Percentiles rank a stretch among this genome's conserved stretches.
Conservation (phyloP, 2,113 vertebrate genomes). For the Mesocricetus auratus region DNA sequence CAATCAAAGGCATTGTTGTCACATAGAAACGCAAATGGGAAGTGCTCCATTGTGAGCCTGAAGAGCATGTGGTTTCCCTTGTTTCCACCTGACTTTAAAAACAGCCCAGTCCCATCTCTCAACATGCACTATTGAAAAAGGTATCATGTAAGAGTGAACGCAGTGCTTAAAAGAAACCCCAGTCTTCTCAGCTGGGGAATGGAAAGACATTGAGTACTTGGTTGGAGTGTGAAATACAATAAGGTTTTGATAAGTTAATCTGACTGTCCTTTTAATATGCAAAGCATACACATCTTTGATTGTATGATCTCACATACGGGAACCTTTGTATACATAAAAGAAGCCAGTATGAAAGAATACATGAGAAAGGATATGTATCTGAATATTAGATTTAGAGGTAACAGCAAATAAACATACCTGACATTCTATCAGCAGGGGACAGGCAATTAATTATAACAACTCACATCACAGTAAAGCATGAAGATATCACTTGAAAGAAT, state of each 20-base stretch:
- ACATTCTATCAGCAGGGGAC: background rate
- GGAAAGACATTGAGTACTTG: background rate
- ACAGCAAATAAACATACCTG: background rate
- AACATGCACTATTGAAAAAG: background rate
- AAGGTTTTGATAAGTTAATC: constrained; percentile 35
- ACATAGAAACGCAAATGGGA: background rate
- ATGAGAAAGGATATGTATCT: background rate
- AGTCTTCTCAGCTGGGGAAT: constrained; percentile 1
- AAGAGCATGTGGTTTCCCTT: background rate
- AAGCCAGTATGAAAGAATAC: background rate
- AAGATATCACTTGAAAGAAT: background rate
- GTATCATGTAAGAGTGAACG: background rate
- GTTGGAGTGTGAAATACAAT: background rate
- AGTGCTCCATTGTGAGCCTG: background rate
- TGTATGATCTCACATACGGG: background rate
- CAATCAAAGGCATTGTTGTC: background rate
- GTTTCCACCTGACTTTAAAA: background rate
- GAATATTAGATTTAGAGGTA: background rate
- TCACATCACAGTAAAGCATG: too few relatives aligned
- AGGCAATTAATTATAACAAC: background rate
- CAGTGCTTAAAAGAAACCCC: background rate
- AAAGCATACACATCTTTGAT: constrained; percentile 12
- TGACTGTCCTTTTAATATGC: background rate
- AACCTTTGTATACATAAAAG: constrained; percentile 13
- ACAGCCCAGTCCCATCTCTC: background rate